These are phyloP conservation scores for Tychaedon coryphoeus DNA, from an alignment of 2,113 vertebrate genomes.

Conservation along the genomic window DNA sequence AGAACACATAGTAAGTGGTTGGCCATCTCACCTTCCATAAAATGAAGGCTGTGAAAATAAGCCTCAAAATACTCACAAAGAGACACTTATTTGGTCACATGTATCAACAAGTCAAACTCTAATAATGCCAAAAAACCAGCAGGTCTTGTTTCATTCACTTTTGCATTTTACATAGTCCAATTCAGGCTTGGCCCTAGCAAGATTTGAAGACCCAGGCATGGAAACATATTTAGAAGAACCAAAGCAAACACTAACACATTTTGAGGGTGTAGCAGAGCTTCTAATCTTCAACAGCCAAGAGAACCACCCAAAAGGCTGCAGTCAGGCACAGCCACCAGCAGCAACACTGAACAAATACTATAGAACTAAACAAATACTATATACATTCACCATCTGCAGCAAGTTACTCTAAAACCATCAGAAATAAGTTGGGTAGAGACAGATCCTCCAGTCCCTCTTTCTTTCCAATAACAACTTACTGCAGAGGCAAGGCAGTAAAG, in stretches of 20 bases:
- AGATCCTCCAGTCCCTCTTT: background rate
- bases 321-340: background rate
- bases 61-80: background rate
- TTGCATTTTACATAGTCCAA: background rate
- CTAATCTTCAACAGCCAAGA: background rate
- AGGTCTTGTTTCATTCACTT: background rate
- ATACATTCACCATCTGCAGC: background rate
- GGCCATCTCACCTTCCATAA: background rate
- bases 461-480: background rate
- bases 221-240: background rate
- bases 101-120: background rate
- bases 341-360: background rate
- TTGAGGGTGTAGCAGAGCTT: background rate
- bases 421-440: background rate
- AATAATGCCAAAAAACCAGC: background rate
- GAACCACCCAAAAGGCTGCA: background rate
- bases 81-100: background rate
- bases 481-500: background rate
- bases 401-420: fast-evolving
- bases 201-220: background rate
- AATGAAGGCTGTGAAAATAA: background rate
- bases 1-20: background rate
- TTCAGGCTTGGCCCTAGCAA: background rate
- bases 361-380: background rate
- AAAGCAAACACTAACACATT: background rate